Conservation (phyloP, 2,797 vertebrate genomes). For the Podarcis siculus region DNA sequence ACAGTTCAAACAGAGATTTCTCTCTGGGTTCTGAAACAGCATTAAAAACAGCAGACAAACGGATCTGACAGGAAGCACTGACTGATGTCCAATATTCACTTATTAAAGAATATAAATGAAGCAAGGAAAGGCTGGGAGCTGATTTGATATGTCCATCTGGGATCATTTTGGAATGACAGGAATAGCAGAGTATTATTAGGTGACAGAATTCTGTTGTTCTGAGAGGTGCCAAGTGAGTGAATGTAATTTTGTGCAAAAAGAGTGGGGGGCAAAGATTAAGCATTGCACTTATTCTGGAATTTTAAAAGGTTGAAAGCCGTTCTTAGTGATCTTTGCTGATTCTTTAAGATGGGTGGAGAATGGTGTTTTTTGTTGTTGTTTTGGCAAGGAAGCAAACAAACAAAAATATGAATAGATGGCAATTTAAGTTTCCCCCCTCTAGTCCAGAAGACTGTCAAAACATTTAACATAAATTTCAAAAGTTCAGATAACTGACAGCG, state of each 20-base stretch:
- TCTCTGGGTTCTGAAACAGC: constrained; percentile 58
- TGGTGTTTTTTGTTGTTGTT: background rate
- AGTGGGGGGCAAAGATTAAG: constrained; percentile 48
- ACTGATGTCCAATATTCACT: constrained; percentile 55
- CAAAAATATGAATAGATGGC: background rate
- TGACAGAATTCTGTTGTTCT: constrained; percentile 58
- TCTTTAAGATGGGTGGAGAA: background rate
- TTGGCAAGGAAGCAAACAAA: background rate
- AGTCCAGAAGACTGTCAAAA: background rate
- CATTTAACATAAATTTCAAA: background rate
- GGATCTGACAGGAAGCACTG: constrained; percentile 65
- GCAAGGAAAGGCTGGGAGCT: constrained; percentile 55
- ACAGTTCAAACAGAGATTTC: constrained; percentile 71
- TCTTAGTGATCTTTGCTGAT: background rate
- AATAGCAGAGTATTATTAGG: constrained; percentile 56
- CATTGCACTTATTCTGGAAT: constrained; percentile 9
- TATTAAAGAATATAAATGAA: constrained; percentile 74
- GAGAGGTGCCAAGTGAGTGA: constrained; percentile 56
- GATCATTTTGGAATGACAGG: constrained; percentile 61
- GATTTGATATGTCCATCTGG: constrained; percentile 55
- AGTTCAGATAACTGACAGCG: background rate
- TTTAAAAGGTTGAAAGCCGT: constrained; percentile 19
- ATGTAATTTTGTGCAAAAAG: constrained; percentile 28
- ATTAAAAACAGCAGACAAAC: constrained; percentile 57
- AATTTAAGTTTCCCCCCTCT: background rate